phyloP scores from a whole-genome alignment of 2,888 invertebrate genomes.

The Leptura quadrifasciata region DNA sequence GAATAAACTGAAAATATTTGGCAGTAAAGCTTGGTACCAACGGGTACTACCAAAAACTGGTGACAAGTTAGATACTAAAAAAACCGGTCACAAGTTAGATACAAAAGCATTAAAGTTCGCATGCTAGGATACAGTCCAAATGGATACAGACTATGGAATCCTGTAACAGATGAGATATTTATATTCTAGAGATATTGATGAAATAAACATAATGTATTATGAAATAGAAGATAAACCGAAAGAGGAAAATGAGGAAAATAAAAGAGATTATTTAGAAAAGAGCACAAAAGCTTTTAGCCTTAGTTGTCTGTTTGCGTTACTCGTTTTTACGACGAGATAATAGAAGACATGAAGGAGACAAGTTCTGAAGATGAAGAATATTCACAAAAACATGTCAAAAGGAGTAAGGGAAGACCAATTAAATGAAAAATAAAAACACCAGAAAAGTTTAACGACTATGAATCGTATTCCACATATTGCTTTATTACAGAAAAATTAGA shows the following conservation, averaged over 20 bases:
- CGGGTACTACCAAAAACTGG: not conserved
- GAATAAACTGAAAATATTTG: no score
- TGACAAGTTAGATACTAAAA: no score
- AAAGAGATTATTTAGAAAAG: no score
- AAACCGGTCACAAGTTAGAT: constrained; percentile 18
- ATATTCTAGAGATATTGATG: constrained; percentile 5
- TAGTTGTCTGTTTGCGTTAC: no score
- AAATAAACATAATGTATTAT: not conserved
- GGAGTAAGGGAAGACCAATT: not conserved
- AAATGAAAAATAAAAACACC: constrained; percentile 7
- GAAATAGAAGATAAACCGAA: no score
- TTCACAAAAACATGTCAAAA: no score
- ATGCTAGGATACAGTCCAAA: no score
- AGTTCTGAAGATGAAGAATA: no score
- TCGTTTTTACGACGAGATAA: not conserved
- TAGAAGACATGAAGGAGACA: not conserved
- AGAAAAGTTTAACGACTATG: no score
- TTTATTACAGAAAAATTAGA: not conserved
- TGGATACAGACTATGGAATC: not conserved
- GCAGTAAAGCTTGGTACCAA: not conserved
- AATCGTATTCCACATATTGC: constrained; percentile 10
- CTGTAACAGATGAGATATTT: constrained; percentile 18
- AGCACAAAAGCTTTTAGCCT: not conserved
- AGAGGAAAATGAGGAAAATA: no score
- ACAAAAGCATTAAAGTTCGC: no score